phyloP scores from a whole-genome alignment of 2,888 invertebrate species.

The Stenodema calcarata region DNA sequence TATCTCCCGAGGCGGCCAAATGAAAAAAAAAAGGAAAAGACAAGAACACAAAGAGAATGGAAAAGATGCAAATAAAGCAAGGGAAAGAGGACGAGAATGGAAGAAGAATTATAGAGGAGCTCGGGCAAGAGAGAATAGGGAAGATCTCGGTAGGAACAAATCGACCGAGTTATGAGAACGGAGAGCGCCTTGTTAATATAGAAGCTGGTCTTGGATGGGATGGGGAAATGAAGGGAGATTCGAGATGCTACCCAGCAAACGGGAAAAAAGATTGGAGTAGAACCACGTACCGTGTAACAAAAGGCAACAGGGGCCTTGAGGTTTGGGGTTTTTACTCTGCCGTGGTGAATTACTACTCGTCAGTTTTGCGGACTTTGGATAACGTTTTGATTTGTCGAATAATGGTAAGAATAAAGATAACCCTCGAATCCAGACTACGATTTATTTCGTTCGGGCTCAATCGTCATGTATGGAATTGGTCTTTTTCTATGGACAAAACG shows the following conservation, averaged over 20 bases:
- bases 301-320: background rate
- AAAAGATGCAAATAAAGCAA: background rate
- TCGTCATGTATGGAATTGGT: too few relatives aligned
- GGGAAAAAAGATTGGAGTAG: background rate
- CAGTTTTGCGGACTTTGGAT: background rate
- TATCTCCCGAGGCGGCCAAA: background rate
- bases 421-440: too few relatives aligned
- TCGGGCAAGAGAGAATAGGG: background rate
- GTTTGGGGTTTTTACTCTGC: background rate
- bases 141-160: background rate
- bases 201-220: background rate
- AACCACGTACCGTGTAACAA: slow-evolving; percentile 1
- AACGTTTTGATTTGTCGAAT: too few relatives aligned
- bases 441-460: too few relatives aligned
- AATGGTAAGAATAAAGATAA: too few relatives aligned
- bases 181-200: slow-evolving; percentile 6
- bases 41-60: background rate
- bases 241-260: background rate
- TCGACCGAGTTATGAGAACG: slow-evolving; percentile 19
- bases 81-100: background rate
- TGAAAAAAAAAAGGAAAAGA: background rate
- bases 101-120: background rate
- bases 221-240: background rate
- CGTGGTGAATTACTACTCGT: background rate
- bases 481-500: too few relatives aligned